Base-by-base conservation (phyloP, 2,113 vertebrate genomes). In the Passer domesticus region DNA sequence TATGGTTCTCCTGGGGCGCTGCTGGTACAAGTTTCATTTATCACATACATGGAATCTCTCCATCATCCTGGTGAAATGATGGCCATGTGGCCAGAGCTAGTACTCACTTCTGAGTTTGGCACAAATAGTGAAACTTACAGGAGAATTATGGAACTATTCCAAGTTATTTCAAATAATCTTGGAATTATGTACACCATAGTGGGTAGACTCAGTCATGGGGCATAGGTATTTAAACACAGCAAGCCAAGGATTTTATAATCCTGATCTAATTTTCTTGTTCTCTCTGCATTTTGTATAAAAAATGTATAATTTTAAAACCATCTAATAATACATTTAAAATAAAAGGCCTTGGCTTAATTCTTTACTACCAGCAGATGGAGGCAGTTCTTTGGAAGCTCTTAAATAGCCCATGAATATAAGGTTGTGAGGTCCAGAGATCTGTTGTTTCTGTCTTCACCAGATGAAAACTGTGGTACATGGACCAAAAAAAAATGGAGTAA, bases 311-410 rank as follows among this genome's bases (percentile, higher is more conserved):
- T 83, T 82, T 39, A 64, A 78, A 68, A 44, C 4, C 15, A 30
- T 43, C 33, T 78, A 47, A 64, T 63, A 55, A 31, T 52, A 60
- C 8, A 23, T 60, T 66, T 76, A 25, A 76, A 66, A 37, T 58
- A 64, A 77, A 68, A 68, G 67, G 21, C 21, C 23, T 4, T 6
- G 14, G n/a, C 55, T 69, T 89, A 49, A 60, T 91, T 80, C 41
- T 78, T 93, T 58, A 41, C 72, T 93, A 46, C 64, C 72, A 83
- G 64, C 41, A 88, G 83, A 74, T 92, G 85, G 83, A 97, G 69
- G 56, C 46, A 73, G 44, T 75, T 93, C 80, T 79, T 87, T 85
- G 31, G 28, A 14, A 78, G 12, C 76, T 87, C 39, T 83, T 19
- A 47, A 41, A 49, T 30, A 31, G 35, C 12, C 16, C 27, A 4